A percentile compares a stretch with the other conserved stretches of the same genome.
These are phyloP conservation scores for Scylla paramamosain DNA, from an alignment of 1,140 invertebrate species.

Conservation along the genomic window DNA sequence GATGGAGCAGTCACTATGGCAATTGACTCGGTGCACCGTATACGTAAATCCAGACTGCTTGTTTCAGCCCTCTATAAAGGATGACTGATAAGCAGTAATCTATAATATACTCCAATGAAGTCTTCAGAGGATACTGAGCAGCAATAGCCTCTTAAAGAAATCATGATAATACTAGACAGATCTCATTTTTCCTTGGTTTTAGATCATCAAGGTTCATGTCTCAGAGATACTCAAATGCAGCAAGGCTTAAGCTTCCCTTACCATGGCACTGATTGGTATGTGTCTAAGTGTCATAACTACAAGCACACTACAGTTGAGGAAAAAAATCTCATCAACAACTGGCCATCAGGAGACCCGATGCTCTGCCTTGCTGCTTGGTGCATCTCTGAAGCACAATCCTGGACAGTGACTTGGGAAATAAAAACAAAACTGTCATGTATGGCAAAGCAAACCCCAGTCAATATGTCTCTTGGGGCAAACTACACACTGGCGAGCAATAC, in stretches of 20 bases:
- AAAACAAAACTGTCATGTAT: conserved; percentile 69
- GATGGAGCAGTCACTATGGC: conserved; percentile 66
- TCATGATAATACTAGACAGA: conserved; percentile 65
- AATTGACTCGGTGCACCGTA: conserved; percentile 71
- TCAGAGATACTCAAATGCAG: background rate
- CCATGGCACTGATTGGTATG: conserved; percentile 9
- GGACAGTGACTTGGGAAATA: background rate
- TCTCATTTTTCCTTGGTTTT: conserved; percentile 46
- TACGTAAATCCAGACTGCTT: conserved; percentile 65
- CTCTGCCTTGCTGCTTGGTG: background rate
- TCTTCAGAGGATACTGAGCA: conserved; percentile 13
- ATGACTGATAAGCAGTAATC: conserved; percentile 56
- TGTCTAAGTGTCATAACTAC: background rate
- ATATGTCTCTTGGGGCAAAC: conserved; percentile 63
- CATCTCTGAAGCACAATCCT: background rate
- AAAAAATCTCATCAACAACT: background rate
- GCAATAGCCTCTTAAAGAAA: conserved; percentile 46
- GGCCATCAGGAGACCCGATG: background rate
- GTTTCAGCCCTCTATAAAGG: conserved; percentile 49
- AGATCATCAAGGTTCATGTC: conserved; percentile 4
- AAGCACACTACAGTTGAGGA: background rate
- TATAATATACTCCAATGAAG: conserved; percentile 25
- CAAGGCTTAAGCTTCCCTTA: background rate
- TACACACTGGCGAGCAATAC: conserved; percentile 44
- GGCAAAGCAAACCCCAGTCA: conserved; percentile 73